A percentile compares a stretch with the other conserved stretches of the same genome.
phyloP scores from a whole-genome alignment of 2,113 vertebrate species.

The Xenopus borealis region DNA sequence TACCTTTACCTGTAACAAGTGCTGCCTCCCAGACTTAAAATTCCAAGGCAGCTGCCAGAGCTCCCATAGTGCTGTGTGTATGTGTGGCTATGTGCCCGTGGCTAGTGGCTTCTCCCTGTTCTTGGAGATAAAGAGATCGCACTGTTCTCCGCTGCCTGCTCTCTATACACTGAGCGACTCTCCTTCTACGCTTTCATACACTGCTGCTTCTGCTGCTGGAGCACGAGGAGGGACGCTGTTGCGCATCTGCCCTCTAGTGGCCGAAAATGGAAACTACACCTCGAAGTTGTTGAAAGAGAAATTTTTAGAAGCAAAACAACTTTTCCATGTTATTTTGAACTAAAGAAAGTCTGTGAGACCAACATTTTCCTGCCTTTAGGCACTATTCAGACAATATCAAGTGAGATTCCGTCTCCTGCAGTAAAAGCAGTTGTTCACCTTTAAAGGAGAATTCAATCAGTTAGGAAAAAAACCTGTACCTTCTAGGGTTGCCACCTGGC shows the following conservation, averaged over 20 bases:
- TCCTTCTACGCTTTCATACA: constrained; percentile 11
- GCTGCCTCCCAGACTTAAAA: constrained; percentile 14
- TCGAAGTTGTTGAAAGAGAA: no score
- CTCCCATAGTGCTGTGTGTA: not conserved
- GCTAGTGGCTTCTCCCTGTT: not conserved
- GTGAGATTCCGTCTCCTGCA: no score
- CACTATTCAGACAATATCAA: no score
- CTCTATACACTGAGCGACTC: constrained; percentile 28
- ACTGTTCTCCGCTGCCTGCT: constrained; percentile 26
- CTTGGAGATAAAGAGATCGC: constrained; percentile 33
- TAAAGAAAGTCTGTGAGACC: no score
- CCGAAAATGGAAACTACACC: not conserved
- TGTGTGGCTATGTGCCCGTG: constrained; percentile 9
- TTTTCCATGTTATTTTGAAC: no score
- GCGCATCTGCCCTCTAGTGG: constrained; percentile 19
- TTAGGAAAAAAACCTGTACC: no score
- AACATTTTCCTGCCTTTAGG: no score
- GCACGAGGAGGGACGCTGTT: not conserved
- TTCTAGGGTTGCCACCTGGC: no score
- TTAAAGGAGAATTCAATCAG: no score
- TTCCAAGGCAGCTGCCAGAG: constrained; percentile 14
- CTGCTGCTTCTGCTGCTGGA: not conserved
- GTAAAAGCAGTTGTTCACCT: no score
- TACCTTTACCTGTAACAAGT: constrained; percentile 17
- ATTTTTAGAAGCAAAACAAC: no score